Evolutionary conservation across 2,888 invertebrate genomes (phyloP), one percentile per base, ranked within the genome.

Genomic region (Temnothorax rugatulus): DNA sequence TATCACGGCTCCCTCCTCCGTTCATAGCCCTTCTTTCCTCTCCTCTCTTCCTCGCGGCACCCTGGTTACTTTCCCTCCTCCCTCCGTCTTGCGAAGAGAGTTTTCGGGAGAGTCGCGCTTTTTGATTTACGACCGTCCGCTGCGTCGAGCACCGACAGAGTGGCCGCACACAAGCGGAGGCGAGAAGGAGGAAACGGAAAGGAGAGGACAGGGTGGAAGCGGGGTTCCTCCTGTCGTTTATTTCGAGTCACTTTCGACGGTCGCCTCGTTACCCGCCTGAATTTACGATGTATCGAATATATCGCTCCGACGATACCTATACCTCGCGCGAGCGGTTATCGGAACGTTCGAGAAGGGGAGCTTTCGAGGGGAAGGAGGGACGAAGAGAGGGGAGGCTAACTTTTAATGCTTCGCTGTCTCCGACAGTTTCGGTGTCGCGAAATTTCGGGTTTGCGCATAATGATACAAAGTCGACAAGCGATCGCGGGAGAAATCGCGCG

Each of bases 201-300:
- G 84, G 84, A 84, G 87, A 85, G 89, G 86, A 85, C 87, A 88
- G 87, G 89, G 90, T 89, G 83, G 79, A 69, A 69, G 71, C 47
- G 69, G 47, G 57, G 38, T 41, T 38, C 71, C 73, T 83, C 83
- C 86, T 90, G 92, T 92, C 92, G 93, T 92, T 94, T 93, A 93
- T 93, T 93, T 92, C 92, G 91, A 93, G 93, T 93, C 92, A 92
- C 92, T 93, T 93, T 94, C 93, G 94, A 94, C 93, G 92, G 93
- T 93, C 92, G 92, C 93, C 93, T 94, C 94, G 94, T 94, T 94
- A 94, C 92, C 92, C 90, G 90, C 75, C 86, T 87, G 93, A 93
- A 94, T 94, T 94, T 94, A 94, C 93, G 93, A 89, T 91, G 90
- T 84, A 88, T 92, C 87, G 83, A 87, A 84, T 88, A 83, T 81